Percentiles rank a stretch among this genome's conserved stretches.
Evolutionary conservation across 2,113 vertebrate species (phyloP).

Genomic region (Sphyrna mokarran): DNA sequence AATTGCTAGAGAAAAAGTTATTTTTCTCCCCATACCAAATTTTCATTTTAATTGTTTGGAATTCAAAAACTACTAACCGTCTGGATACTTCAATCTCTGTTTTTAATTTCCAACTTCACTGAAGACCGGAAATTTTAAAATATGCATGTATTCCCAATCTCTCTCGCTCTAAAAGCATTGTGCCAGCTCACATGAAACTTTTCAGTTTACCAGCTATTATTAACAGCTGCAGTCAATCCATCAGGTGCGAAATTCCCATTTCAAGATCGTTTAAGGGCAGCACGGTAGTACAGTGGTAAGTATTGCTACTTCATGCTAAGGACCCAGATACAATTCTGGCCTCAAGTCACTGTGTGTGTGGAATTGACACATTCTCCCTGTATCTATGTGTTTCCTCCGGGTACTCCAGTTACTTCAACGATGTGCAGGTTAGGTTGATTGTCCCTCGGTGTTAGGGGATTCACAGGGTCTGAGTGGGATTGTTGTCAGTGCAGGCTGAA

Average conservation of each 20-base stretch:
- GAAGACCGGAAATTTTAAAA: neutral
- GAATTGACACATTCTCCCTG: too few relatives aligned
- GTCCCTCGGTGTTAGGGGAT: too few relatives aligned
- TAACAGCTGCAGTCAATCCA: neutral
- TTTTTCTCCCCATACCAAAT: neutral
- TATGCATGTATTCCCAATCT: neutral
- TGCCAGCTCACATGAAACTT: neutral
- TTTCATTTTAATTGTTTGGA: neutral
- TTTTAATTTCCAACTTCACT: neutral
- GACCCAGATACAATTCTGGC: too few relatives aligned
- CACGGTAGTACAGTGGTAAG: too few relatives aligned
- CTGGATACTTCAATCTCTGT: neutral
- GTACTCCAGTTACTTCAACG: too few relatives aligned
- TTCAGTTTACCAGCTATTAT: neutral
- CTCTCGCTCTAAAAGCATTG: neutral
- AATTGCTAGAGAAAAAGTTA: neutral
- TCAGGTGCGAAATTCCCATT: neutral
- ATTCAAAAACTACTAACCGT: neutral
- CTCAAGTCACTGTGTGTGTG: too few relatives aligned
- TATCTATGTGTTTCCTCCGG: too few relatives aligned
- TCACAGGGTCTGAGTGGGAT: too few relatives aligned
- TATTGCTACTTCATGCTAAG: too few relatives aligned
- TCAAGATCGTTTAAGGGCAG: neutral
- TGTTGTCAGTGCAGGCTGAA: too few relatives aligned
- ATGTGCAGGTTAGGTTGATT: too few relatives aligned